A percentile compares a stretch with the other conserved stretches of the same genome.
These are phyloP conservation scores for Saiga tatarica DNA, from an alignment of 2,113 vertebrate species.

Conservation along the genomic window DNA sequence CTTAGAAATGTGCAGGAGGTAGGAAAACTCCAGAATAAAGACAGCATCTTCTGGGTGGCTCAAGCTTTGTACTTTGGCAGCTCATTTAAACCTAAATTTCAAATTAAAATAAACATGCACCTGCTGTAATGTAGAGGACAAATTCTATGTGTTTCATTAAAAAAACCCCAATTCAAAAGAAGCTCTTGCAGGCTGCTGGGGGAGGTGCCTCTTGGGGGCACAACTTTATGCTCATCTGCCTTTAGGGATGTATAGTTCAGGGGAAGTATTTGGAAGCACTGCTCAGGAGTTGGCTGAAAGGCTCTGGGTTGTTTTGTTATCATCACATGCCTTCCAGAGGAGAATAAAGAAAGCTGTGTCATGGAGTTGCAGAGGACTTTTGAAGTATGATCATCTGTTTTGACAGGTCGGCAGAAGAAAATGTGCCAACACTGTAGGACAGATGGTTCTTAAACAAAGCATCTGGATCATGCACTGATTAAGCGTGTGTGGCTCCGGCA, in stretches of 20 bases:
- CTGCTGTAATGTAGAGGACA: neutral
- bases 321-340: neutral
- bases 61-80: neutral
- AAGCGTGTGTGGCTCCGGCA: neutral
- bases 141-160: neutral
- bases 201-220: neutral
- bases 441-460: neutral
- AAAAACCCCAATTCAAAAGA: neutral
- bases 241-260: neutral
- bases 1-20: neutral
- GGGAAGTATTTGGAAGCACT: neutral
- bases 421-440: neutral
- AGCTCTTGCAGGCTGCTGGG: neutral
- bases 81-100: neutral
- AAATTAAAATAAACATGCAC: neutral
- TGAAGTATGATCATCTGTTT: neutral
- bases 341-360: neutral
- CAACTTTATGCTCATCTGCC: neutral
- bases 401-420: neutral
- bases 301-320: neutral
- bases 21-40: neutral
- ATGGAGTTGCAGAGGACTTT: neutral
- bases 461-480: neutral
- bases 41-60: neutral
- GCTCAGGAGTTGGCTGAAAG: neutral